Percentiles rank a stretch among this genome's conserved stretches.
These are phyloP conservation scores for Meloidogyne exigua DNA, from an alignment of 1,140 invertebrate genomes.

Conservation along the genomic window DNA sequence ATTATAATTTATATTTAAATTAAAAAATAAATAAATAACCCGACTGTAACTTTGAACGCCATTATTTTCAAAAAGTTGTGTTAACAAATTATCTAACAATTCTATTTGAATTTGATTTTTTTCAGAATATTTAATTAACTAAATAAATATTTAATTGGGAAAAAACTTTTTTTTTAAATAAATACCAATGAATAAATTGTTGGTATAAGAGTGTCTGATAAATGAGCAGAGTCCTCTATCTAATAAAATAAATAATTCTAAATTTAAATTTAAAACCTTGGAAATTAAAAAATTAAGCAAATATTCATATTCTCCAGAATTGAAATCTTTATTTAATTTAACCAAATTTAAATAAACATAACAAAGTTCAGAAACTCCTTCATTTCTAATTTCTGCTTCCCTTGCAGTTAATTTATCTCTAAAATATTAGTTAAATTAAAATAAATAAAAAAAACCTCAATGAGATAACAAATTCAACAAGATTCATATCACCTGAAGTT, in stretches of 20 bases:
- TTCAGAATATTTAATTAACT: conserved; percentile 7
- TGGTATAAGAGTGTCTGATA: conserved; percentile 22
- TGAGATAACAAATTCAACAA: not conserved
- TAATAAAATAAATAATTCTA: not conserved
- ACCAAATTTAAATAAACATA: conserved; percentile 29
- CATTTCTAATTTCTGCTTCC: conserved; percentile 22
- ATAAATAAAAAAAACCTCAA: not conserved
- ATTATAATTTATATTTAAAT: not conserved
- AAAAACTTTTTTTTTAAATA: not conserved
- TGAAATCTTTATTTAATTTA: not conserved
- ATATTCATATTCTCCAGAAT: conserved; percentile 6
- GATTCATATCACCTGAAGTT: not conserved
- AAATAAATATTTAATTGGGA: not conserved
- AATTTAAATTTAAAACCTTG: not conserved
- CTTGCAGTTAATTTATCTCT: conserved; percentile 27
- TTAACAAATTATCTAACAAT: conserved; percentile 6
- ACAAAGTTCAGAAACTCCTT: conserved; percentile 26
- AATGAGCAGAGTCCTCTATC: conserved; percentile 35
- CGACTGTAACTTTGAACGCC: conserved; percentile 36
- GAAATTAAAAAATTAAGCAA: conserved; percentile 32
- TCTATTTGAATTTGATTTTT: not conserved
- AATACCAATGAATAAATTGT: conserved; percentile 29
- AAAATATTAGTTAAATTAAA: conserved; percentile 11
- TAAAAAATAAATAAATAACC: not conserved
- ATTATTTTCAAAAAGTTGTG: conserved; percentile 29